These are phyloP conservation scores for Larimichthys crocea DNA, from an alignment of 2,113 vertebrate genomes.

Conservation along the genomic window DNA sequence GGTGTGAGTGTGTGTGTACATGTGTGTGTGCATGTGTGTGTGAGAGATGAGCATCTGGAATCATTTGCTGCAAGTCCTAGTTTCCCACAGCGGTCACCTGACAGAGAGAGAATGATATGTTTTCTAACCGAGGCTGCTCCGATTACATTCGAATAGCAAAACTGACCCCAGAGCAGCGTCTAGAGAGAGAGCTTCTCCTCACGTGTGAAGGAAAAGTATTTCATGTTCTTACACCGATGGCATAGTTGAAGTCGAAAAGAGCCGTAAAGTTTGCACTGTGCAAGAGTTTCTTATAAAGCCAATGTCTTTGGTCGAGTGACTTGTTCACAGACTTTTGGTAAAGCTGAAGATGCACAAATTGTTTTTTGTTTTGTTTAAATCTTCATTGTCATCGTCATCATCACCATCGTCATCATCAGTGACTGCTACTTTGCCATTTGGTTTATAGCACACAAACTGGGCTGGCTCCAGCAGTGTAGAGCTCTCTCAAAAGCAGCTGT, in stretches of 20 bases:
- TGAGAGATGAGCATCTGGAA: slow-evolving; percentile 71
- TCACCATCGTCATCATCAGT: slow-evolving; percentile 17
- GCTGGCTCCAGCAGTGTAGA: slow-evolving; percentile 75
- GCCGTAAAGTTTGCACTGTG: slow-evolving; percentile 32
- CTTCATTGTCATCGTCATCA: background rate
- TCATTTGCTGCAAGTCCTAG: slow-evolving; percentile 69
- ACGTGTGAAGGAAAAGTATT: slow-evolving; percentile 61
- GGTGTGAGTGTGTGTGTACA: slow-evolving; percentile 6
- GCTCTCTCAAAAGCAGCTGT: slow-evolving; percentile 41
- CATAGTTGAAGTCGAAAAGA: slow-evolving; percentile 34
- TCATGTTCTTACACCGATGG: slow-evolving; percentile 55
- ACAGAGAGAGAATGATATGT: slow-evolving; percentile 68
- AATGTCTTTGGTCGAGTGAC: slow-evolving; percentile 47
- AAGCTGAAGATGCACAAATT: slow-evolving; percentile 51
- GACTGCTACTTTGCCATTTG: slow-evolving; percentile 60
- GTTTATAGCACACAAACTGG: slow-evolving; percentile 72
- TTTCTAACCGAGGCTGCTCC: slow-evolving; percentile 74
- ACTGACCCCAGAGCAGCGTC: slow-evolving; percentile 66
- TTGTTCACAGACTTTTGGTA: slow-evolving; percentile 45
- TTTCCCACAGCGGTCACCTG: slow-evolving; percentile 75
- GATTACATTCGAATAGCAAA: slow-evolving; percentile 68
- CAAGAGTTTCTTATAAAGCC: slow-evolving; percentile 33
- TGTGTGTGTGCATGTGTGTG: background rate
- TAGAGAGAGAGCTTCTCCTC: slow-evolving; percentile 60
- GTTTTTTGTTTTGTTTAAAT: slow-evolving; percentile 68